Percentiles rank a stretch among this genome's conserved stretches.
Evolutionary conservation across 1,140 invertebrate species (phyloP).

Genomic region (Papilio glaucus): DNA sequence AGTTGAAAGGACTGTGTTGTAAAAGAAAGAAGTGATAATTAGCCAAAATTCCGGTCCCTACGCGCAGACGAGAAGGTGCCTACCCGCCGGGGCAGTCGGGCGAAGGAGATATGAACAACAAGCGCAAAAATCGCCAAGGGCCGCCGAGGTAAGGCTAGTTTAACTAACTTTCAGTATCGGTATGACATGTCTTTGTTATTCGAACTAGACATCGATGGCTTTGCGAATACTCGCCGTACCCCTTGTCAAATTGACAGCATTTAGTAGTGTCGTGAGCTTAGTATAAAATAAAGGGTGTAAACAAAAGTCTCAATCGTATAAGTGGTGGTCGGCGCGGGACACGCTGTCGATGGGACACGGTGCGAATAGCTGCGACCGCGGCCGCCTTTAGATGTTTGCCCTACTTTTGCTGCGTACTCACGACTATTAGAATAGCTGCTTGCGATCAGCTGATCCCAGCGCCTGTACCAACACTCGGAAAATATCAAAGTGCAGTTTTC

Average conservation of each 20-base stretch:
- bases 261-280: conserved; percentile 52
- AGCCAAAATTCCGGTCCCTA: conserved; percentile 87
- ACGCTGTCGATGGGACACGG: conserved; percentile 50
- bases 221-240: conserved; percentile 58
- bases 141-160: conserved; percentile 82
- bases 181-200: conserved; percentile 81
- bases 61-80: conserved; percentile 85
- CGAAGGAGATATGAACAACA: conserved; percentile 84
- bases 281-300: conserved; percentile 65
- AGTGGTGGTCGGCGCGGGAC: conserved; percentile 53
- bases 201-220: conserved; percentile 48
- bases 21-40: conserved; percentile 83
- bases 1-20: conserved; percentile 84
- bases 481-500: conserved; percentile 18
- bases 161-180: conserved; percentile 65
- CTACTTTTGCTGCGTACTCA: conserved; percentile 77
- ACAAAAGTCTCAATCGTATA: conserved; percentile 65
- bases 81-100: conserved; percentile 83
- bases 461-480: conserved; percentile 39
- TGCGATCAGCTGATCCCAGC: conserved; percentile 78
- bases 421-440: conserved; percentile 78
- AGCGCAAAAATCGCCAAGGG: conserved; percentile 85
- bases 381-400: conserved; percentile 71
- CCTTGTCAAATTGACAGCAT: conserved; percentile 72
- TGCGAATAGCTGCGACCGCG: conserved; percentile 56